phyloP scores from a whole-genome alignment of 2,113 vertebrate genomes.

The Rhinolophus sinicus region DNA sequence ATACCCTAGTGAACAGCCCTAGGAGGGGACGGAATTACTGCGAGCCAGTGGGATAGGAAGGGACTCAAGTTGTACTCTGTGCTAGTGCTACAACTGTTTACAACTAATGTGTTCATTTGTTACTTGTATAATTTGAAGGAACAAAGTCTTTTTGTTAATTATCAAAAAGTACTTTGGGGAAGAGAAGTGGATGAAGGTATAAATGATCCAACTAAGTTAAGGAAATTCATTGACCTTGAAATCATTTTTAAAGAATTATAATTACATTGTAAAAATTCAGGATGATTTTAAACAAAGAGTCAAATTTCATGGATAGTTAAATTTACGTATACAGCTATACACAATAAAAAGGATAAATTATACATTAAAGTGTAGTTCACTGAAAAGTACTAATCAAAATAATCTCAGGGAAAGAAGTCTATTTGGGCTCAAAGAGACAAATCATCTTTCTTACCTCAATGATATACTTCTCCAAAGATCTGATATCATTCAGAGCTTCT shows the following conservation, averaged over 20 bases:
- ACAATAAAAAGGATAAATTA: not conserved
- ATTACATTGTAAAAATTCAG: not conserved
- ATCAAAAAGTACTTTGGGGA: not conserved
- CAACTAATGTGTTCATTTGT: not conserved
- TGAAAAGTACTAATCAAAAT: not conserved
- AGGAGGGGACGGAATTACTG: not conserved
- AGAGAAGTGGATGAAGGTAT: not conserved
- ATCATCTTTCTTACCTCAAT: constrained; percentile 91
- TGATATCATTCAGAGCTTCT: constrained; percentile 93
- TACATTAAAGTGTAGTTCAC: not conserved
- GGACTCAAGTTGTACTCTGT: not conserved
- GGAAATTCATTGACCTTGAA: not conserved
- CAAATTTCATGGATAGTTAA: not conserved
- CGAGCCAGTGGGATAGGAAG: not conserved
- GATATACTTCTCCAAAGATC: constrained; percentile 95
- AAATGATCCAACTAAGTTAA: not conserved
- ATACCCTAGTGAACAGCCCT: not conserved
- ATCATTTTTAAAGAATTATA: not conserved
- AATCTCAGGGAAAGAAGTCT: not conserved
- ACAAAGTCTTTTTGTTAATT: constrained; percentile 8
- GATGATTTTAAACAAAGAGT: not conserved
- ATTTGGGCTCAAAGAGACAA: not conserved
- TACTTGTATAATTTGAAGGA: not conserved
- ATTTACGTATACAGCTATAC: not conserved
- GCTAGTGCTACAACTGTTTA: not conserved